Conservation (phyloP, 1,140 invertebrate species). For the Drosophila miranda region DNA sequence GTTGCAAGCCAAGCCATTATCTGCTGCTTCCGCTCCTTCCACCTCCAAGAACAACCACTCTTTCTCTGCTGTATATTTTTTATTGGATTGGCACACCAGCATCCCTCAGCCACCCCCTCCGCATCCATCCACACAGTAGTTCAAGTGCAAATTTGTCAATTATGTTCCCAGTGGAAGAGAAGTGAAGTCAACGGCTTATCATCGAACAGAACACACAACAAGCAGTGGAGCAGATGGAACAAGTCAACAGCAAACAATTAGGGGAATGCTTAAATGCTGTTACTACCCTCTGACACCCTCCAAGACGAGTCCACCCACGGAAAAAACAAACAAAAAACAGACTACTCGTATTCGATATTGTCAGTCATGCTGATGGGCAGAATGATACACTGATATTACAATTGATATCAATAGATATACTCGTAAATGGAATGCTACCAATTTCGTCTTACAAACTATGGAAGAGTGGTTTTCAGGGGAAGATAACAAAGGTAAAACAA, state of each 20-base stretch:
- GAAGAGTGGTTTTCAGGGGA: neutral
- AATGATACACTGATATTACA: no score
- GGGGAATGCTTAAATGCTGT: conserved; percentile 69
- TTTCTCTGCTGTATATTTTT: conserved; percentile 17
- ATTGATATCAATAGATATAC: no score
- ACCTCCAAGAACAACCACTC: neutral
- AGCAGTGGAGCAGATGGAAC: conserved; percentile 22
- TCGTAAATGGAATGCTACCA: no score
- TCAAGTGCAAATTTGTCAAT: conserved; percentile 79
- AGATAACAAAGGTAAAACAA: neutral
- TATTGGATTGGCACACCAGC: neutral
- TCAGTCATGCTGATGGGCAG: conserved; percentile 10
- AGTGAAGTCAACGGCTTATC: conserved; percentile 39
- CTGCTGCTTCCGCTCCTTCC: conserved; percentile 5
- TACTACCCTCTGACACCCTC: neutral
- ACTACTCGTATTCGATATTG: conserved; percentile 30
- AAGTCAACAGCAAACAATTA: conserved; percentile 71
- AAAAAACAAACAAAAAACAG: conserved; percentile 7
- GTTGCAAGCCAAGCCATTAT: conserved; percentile 6
- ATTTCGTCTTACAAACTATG: neutral
- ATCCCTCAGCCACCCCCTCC: conserved; percentile 11
- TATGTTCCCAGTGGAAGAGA: conserved; percentile 50
- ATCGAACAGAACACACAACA: conserved; percentile 19
- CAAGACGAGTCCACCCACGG: no score
- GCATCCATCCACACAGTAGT: conserved; percentile 56